phyloP scores from a whole-genome alignment of 2,888 invertebrate species.

The Drosophila melanocephala region DNA sequence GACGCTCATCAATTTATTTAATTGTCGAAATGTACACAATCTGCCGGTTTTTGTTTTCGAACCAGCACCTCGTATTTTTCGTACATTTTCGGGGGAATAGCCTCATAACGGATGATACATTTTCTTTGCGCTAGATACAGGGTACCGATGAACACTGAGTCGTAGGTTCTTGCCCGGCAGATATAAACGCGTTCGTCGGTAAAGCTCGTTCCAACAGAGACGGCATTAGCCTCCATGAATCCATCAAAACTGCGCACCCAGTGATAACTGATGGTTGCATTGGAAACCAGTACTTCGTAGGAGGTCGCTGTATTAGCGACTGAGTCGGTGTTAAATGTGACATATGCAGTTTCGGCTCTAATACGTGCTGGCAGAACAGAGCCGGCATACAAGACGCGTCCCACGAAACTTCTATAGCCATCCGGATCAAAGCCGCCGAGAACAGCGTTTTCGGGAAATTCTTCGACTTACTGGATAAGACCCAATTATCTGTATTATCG shows the following conservation, averaged over 20 bases:
- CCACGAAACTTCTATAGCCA: no score
- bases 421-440: constrained; percentile 52
- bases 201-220: constrained; percentile 50
- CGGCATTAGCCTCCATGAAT: constrained; percentile 37
- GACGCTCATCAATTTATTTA: background rate
- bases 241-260: constrained; percentile 62
- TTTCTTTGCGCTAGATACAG: constrained; percentile 27
- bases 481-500: constrained; percentile 47
- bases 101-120: constrained; percentile 47
- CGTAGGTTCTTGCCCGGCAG: constrained; percentile 47
- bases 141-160: constrained; percentile 39
- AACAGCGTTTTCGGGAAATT: constrained; percentile 37
- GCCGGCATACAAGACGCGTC: no score
- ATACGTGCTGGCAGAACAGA: constrained; percentile 51
- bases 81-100: constrained; percentile 3
- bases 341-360: constrained; percentile 40
- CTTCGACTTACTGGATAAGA: constrained; percentile 7
- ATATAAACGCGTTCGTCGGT: constrained; percentile 47
- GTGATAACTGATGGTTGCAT: constrained; percentile 34
- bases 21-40: background rate
- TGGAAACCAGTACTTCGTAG: constrained; percentile 42
- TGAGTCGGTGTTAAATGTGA: constrained; percentile 26
- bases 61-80: constrained; percentile 55
- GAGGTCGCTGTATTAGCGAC: background rate
- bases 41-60: background rate